phyloP scores from a whole-genome alignment of 2,888 invertebrate genomes.

The Apocheima hispidaria region DNA sequence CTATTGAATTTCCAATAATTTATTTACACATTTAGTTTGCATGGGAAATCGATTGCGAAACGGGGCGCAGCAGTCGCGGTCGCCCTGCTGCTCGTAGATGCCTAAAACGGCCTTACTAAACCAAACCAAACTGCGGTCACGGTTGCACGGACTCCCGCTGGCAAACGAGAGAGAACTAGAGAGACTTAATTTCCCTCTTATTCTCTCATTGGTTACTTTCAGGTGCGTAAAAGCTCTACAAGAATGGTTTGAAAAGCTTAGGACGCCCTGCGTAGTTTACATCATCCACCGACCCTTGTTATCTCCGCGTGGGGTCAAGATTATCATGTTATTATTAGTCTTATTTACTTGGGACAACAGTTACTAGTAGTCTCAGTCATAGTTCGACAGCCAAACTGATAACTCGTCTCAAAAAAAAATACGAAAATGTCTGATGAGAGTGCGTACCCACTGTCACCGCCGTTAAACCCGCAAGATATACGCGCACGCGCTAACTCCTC shows the following conservation, averaged over 20 bases:
- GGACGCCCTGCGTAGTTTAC: slow-evolving; percentile 56
- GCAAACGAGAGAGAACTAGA: too few species aligned
- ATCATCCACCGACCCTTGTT: slow-evolving; percentile 69
- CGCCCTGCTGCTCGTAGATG: too few species aligned
- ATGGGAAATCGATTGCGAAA: too few species aligned
- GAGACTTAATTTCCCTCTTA: too few species aligned
- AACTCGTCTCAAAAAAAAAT: slow-evolving; percentile 28
- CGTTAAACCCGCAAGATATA: slow-evolving; percentile 81
- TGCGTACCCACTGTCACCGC: slow-evolving; percentile 82
- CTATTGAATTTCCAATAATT: too few species aligned
- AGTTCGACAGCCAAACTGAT: slow-evolving; percentile 45
- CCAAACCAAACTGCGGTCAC: too few species aligned
- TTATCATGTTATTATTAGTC: slow-evolving; percentile 56
- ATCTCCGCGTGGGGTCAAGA: slow-evolving; percentile 71
- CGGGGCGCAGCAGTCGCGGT: too few species aligned
- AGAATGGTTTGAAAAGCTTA: slow-evolving; percentile 17
- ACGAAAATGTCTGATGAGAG: slow-evolving; percentile 86
- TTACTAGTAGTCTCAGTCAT: slow-evolving; percentile 53
- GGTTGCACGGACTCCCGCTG: too few species aligned
- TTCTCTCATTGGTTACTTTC: too few species aligned
- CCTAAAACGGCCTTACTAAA: too few species aligned
- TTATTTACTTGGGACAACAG: slow-evolving; percentile 52
- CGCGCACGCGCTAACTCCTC: slow-evolving; percentile 87
- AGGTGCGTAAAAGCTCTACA: too few species aligned
- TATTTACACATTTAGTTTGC: too few species aligned